Conservation (phyloP, 2,888 invertebrate genomes). For the Deilephila elpenor region DNA sequence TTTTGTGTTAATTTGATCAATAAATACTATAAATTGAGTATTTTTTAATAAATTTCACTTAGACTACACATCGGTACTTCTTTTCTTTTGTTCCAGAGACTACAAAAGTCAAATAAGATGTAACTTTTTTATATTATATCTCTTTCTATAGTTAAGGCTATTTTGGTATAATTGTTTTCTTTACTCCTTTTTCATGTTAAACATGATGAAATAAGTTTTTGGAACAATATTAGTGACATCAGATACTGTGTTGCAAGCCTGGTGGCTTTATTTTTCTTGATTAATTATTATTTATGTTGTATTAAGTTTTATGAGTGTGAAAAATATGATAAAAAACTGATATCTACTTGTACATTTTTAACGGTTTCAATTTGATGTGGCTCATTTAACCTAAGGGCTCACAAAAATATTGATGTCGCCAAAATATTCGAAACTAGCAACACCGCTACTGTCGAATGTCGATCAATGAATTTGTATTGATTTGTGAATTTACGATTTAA, state of each 20-base stretch:
- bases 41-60: conserved; percentile 28
- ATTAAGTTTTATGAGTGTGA: too few species aligned
- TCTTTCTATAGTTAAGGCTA: not conserved
- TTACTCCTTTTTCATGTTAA: not conserved
- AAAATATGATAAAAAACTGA: too few species aligned
- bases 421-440: too few species aligned
- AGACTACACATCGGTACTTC: conserved; percentile 29
- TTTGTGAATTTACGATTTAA: too few species aligned
- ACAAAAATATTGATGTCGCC: too few species aligned
- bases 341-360: too few species aligned
- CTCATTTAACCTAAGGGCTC: too few species aligned
- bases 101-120: not conserved
- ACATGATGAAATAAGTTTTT: not conserved
- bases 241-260: conserved; percentile 2
- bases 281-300: too few species aligned
- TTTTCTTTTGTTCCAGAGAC: conserved; percentile 15
- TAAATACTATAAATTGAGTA: conserved; percentile 31
- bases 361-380: too few species aligned
- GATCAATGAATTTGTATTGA: not conserved
- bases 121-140: not conserved
- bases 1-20: conserved; percentile 59
- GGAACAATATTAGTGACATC: conserved; percentile 10
- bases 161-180: too few species aligned
- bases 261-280: too few species aligned
- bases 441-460: too few species aligned